A percentile compares a stretch with the other conserved stretches of the same genome.
phyloP scores from a whole-genome alignment of 2,888 invertebrate genomes.

The Carcina quercana region DNA sequence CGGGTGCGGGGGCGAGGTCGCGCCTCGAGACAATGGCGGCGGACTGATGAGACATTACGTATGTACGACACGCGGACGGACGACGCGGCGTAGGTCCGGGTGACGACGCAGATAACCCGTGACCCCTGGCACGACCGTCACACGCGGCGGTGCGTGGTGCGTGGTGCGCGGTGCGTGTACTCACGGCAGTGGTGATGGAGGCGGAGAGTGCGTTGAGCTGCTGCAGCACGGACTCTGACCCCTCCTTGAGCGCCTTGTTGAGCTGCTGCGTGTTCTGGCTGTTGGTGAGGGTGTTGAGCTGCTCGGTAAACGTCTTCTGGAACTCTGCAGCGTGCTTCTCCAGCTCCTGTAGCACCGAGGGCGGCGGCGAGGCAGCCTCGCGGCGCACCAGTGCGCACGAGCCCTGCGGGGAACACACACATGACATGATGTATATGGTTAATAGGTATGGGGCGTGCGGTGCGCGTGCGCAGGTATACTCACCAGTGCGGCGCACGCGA shows the following conservation, averaged over 20 bases:
- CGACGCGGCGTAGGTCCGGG: too few relatives aligned
- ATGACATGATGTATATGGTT: too few relatives aligned
- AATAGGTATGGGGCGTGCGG: too few relatives aligned
- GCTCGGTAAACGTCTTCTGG: constrained; percentile 44
- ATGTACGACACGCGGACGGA: too few relatives aligned
- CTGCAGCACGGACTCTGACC: constrained; percentile 42
- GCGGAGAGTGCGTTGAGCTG: constrained; percentile 38
- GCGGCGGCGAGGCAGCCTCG: constrained; percentile 21
- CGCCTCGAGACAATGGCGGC: too few relatives aligned
- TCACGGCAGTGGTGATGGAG: constrained; percentile 45
- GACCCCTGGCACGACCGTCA: too few relatives aligned
- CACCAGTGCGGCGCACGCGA: constrained; percentile 53
- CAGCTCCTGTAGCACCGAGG: constrained; percentile 32
- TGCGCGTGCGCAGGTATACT: too few relatives aligned
- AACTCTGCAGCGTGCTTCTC: constrained; percentile 48
- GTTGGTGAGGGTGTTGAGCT: constrained; percentile 36
- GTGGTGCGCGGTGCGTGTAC: too few relatives aligned
- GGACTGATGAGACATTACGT: too few relatives aligned
- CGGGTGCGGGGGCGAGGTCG: too few relatives aligned
- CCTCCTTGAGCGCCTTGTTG: constrained; percentile 49
- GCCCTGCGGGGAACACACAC: constrained; percentile 25
- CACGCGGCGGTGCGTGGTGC: too few relatives aligned
- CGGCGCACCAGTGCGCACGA: constrained; percentile 43
- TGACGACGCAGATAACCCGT: too few relatives aligned
- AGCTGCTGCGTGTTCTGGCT: constrained; percentile 52